Evolutionary conservation across 2,888 invertebrate species (phyloP), one percentile per base, ranked within the genome.

Genomic region (Hydrotaea cyrtoneurina): DNA sequence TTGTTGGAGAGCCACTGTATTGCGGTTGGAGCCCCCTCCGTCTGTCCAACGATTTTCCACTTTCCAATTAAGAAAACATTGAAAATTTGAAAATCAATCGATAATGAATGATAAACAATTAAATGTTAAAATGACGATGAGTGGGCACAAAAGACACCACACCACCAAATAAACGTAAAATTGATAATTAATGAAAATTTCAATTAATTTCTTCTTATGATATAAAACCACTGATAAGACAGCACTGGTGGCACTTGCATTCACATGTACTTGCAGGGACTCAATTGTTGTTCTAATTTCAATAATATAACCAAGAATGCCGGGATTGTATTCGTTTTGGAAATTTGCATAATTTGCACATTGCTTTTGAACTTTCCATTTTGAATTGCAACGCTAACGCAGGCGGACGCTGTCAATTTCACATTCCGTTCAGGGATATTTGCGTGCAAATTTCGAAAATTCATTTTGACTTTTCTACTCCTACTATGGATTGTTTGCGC

Each of bases 401-500:
- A 0, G 26, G 21, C 17, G 8, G 17, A 17, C 39, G 31, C 31
- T 39, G 80, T 46, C 64, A 78, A 84, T 79, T 82, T 82, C 76
- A 76, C 82, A 82, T 85, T 85, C 85, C 76, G 76, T 82, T 85
- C 85, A 74, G 79, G 82, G 36, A 69, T 82, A 85, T 82, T 85
- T 85, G 85, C 79, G 79, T 85, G 85, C 78, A 77, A 17, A 85
- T 85, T 85, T 82, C 77, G 82, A 85, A 85, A 74, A 4, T 82
- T 79, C 62, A 43, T 74, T 85, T 80, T 77, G 72, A 77, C 69
- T 79, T 74, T 77, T 73, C 73, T 80, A 85, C 85, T 85, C 82
- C 82, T 80, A 82, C 82, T 76, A 82, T 78, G 64, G 26, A 19
- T 62, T 79, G 64, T 73, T 76, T 59, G 50, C 50, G 8, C n/a